Percentiles rank a stretch among this genome's conserved stretches.
Evolutionary conservation across 2,797 vertebrate species (phyloP).

Genomic region (Tragelaphus eurycerus): DNA sequence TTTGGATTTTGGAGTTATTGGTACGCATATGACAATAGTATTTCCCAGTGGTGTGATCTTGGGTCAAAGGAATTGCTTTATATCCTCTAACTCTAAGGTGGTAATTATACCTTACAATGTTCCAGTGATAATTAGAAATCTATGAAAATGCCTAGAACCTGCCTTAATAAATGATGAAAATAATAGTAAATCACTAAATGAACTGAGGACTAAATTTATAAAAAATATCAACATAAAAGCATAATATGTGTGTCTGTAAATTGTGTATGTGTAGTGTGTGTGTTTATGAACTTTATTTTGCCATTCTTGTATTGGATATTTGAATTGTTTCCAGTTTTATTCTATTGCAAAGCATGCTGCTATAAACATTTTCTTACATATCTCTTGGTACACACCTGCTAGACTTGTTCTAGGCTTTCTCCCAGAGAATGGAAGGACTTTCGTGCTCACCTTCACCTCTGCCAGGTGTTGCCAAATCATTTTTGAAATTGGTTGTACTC

Average conservation of each 20-base stretch:
- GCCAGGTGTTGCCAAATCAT: background rate
- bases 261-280: background rate
- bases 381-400: background rate
- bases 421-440: background rate
- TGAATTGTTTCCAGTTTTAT: background rate
- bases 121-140: background rate
- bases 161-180: background rate
- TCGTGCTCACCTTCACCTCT: background rate
- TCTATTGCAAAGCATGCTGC: background rate
- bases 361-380: background rate
- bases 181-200: background rate
- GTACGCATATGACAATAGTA: background rate
- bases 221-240: background rate
- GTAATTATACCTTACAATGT: background rate
- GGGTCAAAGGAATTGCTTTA: background rate
- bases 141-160: background rate
- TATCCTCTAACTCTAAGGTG: background rate
- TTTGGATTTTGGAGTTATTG: background rate
- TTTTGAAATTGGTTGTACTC: background rate
- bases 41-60: background rate
- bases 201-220: background rate
- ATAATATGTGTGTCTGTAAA: background rate
- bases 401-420: background rate
- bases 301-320: background rate
- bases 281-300: background rate